Evolutionary conservation across 2,797 vertebrate genomes (phyloP), one percentile per base, ranked within the genome.

Genomic region (Enteromius afrohamiltoni): DNA sequence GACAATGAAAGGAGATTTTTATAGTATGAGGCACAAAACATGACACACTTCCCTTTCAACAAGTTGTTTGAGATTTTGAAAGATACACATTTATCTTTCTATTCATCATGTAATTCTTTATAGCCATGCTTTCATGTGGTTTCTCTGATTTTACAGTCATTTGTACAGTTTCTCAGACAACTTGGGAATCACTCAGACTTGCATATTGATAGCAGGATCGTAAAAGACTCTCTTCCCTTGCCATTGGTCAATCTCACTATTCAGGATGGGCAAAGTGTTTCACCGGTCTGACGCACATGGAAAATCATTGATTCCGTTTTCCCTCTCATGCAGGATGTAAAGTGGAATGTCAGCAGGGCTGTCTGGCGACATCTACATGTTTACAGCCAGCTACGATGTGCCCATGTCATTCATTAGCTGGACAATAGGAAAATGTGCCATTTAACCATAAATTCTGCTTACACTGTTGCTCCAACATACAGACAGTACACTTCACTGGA

Each of bases 391-490:
- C 37, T 83, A 53, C 74, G 78, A 71, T 88, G 77, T 87, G 86
- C 80, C 87, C 60, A 81, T 88, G 80, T 77, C 73, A 13, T 74
- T 84, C 68, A 65, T 53, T 78, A 47, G 64, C 83, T 80, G 86
- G 87, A 91, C 90, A 93, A 92, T 92, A 93, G 94, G 93, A 94
- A 94, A 87, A 83, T 86, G 51, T 89, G 84, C 87, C 71, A 83
- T 85, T 88, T 81, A 85, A 73, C 77, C 86, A 79, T 69, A 5
- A n/a, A 55, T 85, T 89, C 81, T 90, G 85, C 88, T 81, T 45
- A 47, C 89, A 71, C 80, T 79, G 47, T 87, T 73, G 69, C 86
- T 82, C 82, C 71, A 62, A 81, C 84, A 88, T 92, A 21, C 70
- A 23, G 51, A 21, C 70, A 23, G 51, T 58, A 88, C 91, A 91